Percentiles rank a stretch among this genome's conserved stretches.
Conservation (phyloP, 2,888 invertebrate genomes). For the Digitonthophagus gazella region DNA sequence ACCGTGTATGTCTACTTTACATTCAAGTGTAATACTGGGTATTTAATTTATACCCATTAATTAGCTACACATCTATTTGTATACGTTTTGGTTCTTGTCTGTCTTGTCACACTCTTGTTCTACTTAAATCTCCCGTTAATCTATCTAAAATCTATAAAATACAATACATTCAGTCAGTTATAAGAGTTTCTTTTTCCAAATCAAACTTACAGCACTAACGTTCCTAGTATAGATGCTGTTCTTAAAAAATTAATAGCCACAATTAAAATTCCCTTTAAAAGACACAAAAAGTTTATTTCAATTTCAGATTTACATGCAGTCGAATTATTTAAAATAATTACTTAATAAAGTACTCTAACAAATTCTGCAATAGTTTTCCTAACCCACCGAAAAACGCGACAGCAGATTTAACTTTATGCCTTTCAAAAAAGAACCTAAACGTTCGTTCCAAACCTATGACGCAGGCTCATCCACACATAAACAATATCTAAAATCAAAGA, state of each 20-base stretch:
- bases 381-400: constrained; percentile 90
- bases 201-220: constrained; percentile 72
- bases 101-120: constrained; percentile 72
- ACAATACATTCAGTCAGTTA: constrained; percentile 24
- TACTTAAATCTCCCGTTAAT: constrained; percentile 77
- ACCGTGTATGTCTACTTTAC: too few species aligned
- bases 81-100: background rate
- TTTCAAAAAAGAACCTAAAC: constrained; percentile 96
- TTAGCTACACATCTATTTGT: background rate
- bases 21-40: too few species aligned
- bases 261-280: constrained; percentile 89
- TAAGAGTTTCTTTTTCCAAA: too few species aligned
- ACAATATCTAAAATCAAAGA: constrained; percentile 85
- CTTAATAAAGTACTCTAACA: constrained; percentile 3
- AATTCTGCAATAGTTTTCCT: constrained; percentile 56
- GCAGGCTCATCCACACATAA: constrained; percentile 91
- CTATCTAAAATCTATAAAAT: constrained; percentile 70
- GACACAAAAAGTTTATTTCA: constrained; percentile 20
- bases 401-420: constrained; percentile 90
- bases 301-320: background rate
- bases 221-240: constrained; percentile 88
- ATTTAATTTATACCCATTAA: too few species aligned
- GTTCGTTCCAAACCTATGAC: constrained; percentile 96
- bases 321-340: background rate
- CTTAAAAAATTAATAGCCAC: constrained; percentile 93